Evolutionary conservation across 2,797 vertebrate species (phyloP), one percentile per base, ranked within the genome.

Genomic region (Nyctibius grandis): DNA sequence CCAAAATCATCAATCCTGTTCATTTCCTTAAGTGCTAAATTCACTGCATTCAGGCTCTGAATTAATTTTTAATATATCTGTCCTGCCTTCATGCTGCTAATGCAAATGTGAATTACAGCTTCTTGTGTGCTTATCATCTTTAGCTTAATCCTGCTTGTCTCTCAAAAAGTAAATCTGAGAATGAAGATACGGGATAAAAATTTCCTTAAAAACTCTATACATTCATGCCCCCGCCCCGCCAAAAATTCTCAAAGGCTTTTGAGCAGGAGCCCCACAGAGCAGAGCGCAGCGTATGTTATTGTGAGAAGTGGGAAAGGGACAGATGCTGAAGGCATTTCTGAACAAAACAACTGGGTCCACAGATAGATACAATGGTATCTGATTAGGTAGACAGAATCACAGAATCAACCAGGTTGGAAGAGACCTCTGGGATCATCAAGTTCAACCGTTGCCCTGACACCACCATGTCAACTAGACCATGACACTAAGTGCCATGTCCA

Each of bases 311-410:
- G 64, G 73, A 57, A 94, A 87, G 65, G 59, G 95, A 83, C 93
- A 96, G 95, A 91, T 93, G 95, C 42, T 64, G 70, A 63, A 14
- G 42, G 89, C 45, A 4, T 67, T 92, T 97, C 8, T 47, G 83
- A 96, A 72, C 70, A 93, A n/a, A 73, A 75, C 91, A 83, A 15
- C 56, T 72, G 88, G 72, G 89, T 63, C 75, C 77, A 82, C 3
- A 44, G 76, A 83, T 40, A 85, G 91, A 93, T 61, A 89, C 80
- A 77, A 69, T 74, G 44, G 2, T 86, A 90, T 93, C 96, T 86
- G 95, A 97, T 97, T 60, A 93, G 92, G 85, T 40, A 88, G 96
- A 94, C n/a, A n/a, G n/a, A n/a, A n/a, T n/a, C n/a, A n/a, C n/a
- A n/a, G n/a, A n/a, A n/a, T n/a, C n/a, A n/a, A n/a, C n/a, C n/a